Evolutionary conservation across 2,113 vertebrate species (phyloP).

Genomic region (Anolis sagrei): DNA sequence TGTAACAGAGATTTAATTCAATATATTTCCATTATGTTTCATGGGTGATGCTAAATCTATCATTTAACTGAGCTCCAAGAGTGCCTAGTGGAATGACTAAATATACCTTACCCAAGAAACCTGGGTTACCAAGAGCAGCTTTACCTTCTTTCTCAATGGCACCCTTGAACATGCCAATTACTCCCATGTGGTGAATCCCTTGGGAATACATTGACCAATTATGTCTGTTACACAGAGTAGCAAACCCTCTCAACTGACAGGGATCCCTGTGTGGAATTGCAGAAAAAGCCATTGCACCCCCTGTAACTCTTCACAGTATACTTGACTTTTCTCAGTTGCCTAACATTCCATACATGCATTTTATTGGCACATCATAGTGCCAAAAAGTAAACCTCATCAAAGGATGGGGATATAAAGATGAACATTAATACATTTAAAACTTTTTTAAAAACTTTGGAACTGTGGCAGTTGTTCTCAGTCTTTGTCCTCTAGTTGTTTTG

Average conservation of each 20-base stretch:
- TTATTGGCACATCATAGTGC: not conserved
- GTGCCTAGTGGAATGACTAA: not conserved
- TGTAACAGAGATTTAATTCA: not conserved
- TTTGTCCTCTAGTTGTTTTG: no score
- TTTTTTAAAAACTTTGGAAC: not conserved
- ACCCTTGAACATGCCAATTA: not conserved
- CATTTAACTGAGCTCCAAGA: not conserved
- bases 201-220: not conserved
- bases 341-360: not conserved
- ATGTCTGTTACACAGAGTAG: not conserved
- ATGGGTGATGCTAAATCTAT: not conserved
- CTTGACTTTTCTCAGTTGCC: not conserved
- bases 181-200: not conserved
- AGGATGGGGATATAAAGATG: not conserved
- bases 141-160: not conserved
- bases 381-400: not conserved
- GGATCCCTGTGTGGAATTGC: not conserved
- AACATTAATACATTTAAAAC: not conserved
- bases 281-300: not conserved
- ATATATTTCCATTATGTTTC: not conserved
- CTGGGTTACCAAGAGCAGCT: not conserved
- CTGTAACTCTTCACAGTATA: not conserved
- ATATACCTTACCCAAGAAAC: no score
- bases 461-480: no score
- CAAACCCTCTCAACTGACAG: not conserved